Percentiles rank a stretch among this genome's conserved stretches.
phyloP scores from a whole-genome alignment of 2,113 vertebrate species.

The Mustelus asterias region DNA sequence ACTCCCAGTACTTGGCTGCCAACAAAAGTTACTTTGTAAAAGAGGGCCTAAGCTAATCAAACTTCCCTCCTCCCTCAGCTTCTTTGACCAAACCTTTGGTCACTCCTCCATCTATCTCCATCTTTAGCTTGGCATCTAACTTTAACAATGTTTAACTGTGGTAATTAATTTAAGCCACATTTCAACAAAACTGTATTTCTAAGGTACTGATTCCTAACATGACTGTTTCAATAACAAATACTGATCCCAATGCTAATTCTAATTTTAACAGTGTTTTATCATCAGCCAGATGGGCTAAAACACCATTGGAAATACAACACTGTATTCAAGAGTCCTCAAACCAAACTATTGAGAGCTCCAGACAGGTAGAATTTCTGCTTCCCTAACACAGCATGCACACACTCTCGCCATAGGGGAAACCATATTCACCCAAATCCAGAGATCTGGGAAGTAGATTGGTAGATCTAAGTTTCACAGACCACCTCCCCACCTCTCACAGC shows the following conservation, averaged over 20 bases:
- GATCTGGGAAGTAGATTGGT: background rate
- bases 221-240: background rate
- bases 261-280: background rate
- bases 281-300: background rate
- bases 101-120: background rate
- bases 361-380: background rate
- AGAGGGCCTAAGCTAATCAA: background rate
- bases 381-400: background rate
- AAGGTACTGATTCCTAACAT: background rate
- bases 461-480: background rate
- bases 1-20: background rate
- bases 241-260: background rate
- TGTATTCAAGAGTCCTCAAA: background rate
- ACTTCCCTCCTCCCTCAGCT: background rate
- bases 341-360: background rate
- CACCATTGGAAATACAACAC: background rate
- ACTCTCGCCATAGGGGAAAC: background rate
- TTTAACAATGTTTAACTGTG: background rate
- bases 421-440: background rate
- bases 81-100: background rate
- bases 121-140: background rate
- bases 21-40: background rate
- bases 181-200: background rate
- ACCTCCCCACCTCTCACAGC: too few relatives aligned
- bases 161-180: background rate